Conservation (phyloP, 1,140 invertebrate species). For the Atta texana region DNA sequence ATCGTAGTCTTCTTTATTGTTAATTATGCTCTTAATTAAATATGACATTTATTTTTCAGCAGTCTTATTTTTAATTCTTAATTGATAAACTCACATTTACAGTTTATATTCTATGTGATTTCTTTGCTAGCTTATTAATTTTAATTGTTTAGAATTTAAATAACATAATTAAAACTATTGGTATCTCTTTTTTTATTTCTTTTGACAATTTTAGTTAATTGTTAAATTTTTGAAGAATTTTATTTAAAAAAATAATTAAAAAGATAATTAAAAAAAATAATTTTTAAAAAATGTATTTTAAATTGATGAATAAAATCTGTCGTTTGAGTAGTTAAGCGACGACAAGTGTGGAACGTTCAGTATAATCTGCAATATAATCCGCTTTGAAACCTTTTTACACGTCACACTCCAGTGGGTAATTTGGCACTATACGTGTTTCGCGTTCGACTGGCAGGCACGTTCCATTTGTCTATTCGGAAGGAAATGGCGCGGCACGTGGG, state of each 20-base stretch:
- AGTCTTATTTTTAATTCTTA: not conserved
- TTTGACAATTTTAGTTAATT: not conserved
- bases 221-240: not conserved
- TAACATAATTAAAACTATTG: not conserved
- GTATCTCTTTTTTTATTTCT: not conserved
- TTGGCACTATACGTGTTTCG: conserved; percentile 1
- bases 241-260: not conserved
- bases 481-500: conserved; percentile 20
- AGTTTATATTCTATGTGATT: not conserved
- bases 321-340: not conserved
- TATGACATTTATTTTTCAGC: not conserved
- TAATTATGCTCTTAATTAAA: not conserved
- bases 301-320: not conserved
- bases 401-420: conserved; percentile 3
- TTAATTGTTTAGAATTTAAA: not conserved
- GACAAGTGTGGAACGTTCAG: not conserved
- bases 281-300: not conserved
- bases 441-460: conserved; percentile 19
- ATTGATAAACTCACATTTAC: not conserved
- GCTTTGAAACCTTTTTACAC: not conserved
- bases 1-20: not conserved
- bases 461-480: conserved; percentile 35
- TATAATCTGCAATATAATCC: not conserved
- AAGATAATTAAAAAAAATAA: not conserved
- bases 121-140: not conserved